Base-by-base conservation (phyloP, 2,113 vertebrate genomes). In the Pardalotus punctatus region DNA sequence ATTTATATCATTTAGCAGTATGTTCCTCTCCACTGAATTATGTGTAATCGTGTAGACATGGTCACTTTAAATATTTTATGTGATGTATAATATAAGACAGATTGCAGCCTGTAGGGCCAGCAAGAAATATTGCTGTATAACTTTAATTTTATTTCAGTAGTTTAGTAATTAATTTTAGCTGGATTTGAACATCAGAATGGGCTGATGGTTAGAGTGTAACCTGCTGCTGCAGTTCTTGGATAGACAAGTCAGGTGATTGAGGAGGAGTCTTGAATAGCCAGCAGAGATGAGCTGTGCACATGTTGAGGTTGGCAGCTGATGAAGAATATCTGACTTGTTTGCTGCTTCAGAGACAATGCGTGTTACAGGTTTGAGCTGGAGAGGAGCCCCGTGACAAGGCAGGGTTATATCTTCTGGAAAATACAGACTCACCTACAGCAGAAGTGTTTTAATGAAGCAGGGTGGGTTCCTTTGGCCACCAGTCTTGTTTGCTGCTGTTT, bases 41-140 rank as follows among this genome's bases (percentile, higher is more conserved):
- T 48, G 48, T 81, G 79, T 92, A 93, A 97, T 95, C 96, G 93
- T 92, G 92, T 90, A 81, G 94, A 97, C 82, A 89, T 56, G 69
- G 90, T 78, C 91, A 76, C 91, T 97, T 97, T 97, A 96, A 97
- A 98, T 98, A 97, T 94, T 97, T 97, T 90, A 97, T 96, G 71
- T 81, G 67, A 67, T 96, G 81, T 94, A 57, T 91, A 96, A 91
- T 53, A 45, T 66, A 72, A 97, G 85, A 89, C 47, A 53, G 72
- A 93, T 80, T 47, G 36, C 84, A 90, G 96, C 90, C 94, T 91
- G 93, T 94, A 79, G 74, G 81, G 33, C 77, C 61, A 93, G 86
- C 56, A 77, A 96, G 93, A 97, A 86, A 91, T 94, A 96, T 86
- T 60, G 51, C 81, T 47, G 21, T 86, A 36, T 78, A 93, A 94